These are phyloP conservation scores for Gobio gobio DNA, from an alignment of 2,113 vertebrate genomes.

Conservation along the genomic window DNA sequence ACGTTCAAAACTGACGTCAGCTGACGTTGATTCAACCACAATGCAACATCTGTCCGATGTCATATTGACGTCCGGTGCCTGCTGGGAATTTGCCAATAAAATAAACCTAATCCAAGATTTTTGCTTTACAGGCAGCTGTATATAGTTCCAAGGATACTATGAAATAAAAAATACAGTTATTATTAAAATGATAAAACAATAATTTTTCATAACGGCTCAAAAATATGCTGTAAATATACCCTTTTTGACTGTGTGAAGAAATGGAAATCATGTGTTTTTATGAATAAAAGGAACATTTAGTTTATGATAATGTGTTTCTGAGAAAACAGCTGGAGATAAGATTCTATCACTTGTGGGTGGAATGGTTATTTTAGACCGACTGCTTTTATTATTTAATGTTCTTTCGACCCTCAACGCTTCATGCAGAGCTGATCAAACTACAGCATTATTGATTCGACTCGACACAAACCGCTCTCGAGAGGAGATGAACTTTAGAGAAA, in stretches of 20 bases:
- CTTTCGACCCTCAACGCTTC: neutral
- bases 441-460: neutral
- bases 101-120: too few species aligned
- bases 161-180: too few species aligned
- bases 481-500: constrained; percentile 44
- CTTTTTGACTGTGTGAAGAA: neutral
- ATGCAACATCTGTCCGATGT: too few species aligned
- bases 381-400: constrained; percentile 33
- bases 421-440: constrained; percentile 25
- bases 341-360: neutral
- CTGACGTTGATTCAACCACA: too few species aligned
- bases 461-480: constrained; percentile 4
- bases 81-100: too few species aligned
- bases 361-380: constrained; percentile 19
- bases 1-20: too few species aligned
- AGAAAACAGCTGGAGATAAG: constrained; percentile 1
- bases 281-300: neutral
- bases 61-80: too few species aligned
- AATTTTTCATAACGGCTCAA: neutral
- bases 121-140: too few species aligned
- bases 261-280: neutral
- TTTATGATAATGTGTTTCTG: neutral
- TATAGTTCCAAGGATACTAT: too few species aligned
- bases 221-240: neutral
- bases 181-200: neutral